Evolutionary conservation across 2,113 vertebrate genomes (phyloP), one percentile per base, ranked within the genome.

Genomic region (Oryzias javanicus): DNA sequence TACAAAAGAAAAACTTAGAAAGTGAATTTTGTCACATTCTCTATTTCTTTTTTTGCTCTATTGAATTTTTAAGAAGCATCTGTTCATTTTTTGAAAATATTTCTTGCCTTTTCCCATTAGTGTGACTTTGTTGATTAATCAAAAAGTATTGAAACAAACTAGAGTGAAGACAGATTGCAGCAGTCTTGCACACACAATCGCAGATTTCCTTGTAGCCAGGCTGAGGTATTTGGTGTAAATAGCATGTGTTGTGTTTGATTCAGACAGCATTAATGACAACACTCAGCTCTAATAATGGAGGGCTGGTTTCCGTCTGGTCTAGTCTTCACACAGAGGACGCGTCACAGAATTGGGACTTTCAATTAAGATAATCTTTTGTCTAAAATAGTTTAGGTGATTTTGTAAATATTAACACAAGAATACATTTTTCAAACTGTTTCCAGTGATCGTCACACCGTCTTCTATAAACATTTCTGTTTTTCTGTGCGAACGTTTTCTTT

Each of bases 201-300:
- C 20, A 10, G 20, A 74, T 49, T 67, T 80, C 76, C 84, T 85
- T 74, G 90, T 89, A 91, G 84, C 78, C 82, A 81, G 78, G 82
- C 77, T 91, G 80, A 83, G 83, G 87, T 91, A 89, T 92, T 88
- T 90, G 87, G 72, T 85, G 87, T 92, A 93, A 91, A 81, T 92
- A 90, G 90, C 89, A 87, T 82, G 83, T 79, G 75, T 85, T 85
- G 80, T 67, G 75, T 91, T 90, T 89, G 79, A 81, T 87, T 78
- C 87, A 90, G 55, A 86, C 89, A 70, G 80, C 86, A 86, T 86
- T 94, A 91, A 92, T 86, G 88, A 89, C 88, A 91, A 89, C 83
- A 86, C 84, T 91, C 74, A 77, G 69, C 83, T 77, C 76, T 85
- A 89, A 86, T 91, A 84, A 89, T 82, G 90, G 88, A 86, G 83